Evolutionary conservation across 2,888 invertebrate genomes (phyloP).

Genomic region (Chloroclystis v-ata): DNA sequence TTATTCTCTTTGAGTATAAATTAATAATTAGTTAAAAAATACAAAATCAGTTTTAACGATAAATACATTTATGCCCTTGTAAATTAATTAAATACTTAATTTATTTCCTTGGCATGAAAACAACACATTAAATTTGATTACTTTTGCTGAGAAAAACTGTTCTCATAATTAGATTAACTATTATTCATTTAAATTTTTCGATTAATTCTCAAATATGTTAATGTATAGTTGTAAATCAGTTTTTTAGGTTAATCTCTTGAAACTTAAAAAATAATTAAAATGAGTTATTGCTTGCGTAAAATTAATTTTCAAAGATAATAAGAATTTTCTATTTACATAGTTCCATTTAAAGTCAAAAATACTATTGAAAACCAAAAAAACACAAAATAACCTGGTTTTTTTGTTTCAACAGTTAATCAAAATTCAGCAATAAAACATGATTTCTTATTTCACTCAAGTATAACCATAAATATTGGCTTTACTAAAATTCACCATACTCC

Average conservation of each 20-base stretch:
- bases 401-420: too few species aligned
- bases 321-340: too few species aligned
- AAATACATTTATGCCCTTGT: slow-evolving; percentile 15
- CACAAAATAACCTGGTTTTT: too few species aligned
- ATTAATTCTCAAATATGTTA: background rate
- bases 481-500: slow-evolving; percentile 24
- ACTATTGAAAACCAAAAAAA: too few species aligned
- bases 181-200: background rate
- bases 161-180: background rate
- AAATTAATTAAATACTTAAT: slow-evolving; percentile 9
- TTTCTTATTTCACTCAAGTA: slow-evolving; percentile 15
- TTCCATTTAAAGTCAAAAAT: too few species aligned
- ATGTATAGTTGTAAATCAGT: too few species aligned
- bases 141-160: too few species aligned
- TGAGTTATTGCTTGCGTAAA: too few species aligned
- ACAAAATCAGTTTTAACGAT: too few species aligned
- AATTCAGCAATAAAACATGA: slow-evolving; percentile 1
- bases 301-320: too few species aligned
- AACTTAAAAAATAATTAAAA: background rate
- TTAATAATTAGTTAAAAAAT: too few species aligned
- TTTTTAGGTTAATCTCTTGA: background rate
- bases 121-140: slow-evolving; percentile 2
- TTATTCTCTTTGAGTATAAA: too few species aligned
- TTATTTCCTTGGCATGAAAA: slow-evolving; percentile 18
- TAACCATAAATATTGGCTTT: slow-evolving; percentile 16